Conservation (phyloP, 92 coral and sea anemone genomes). For the Meandrina meandrites region DNA sequence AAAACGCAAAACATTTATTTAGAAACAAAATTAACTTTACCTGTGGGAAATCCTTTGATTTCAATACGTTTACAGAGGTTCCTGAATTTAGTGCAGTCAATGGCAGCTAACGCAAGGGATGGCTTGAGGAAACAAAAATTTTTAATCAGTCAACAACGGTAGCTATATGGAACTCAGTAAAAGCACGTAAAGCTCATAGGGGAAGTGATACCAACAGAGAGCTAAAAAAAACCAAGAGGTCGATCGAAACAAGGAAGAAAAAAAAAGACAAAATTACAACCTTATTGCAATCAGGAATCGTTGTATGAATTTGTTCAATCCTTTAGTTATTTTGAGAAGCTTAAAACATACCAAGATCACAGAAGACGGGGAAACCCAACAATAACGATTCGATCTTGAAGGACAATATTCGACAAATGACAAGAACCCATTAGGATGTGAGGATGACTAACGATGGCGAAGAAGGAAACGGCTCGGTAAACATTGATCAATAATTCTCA, state of each 20-base stretch:
- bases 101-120: slow-evolving; percentile 77
- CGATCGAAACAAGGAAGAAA: neutral
- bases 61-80: slow-evolving; percentile 53
- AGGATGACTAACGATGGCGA: neutral
- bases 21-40: slow-evolving; percentile 34
- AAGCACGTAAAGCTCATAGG: neutral
- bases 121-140: slow-evolving; percentile 57
- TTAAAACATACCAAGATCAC: no score
- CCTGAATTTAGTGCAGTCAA: slow-evolving; percentile 73
- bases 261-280: no score
- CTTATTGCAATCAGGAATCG: no score
- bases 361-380: neutral
- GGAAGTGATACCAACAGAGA: neutral
- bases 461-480: neutral
- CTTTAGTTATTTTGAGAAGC: no score
- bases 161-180: neutral
- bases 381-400: neutral
- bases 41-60: slow-evolving; percentile 87
- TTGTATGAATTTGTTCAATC: no score
- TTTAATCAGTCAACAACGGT: neutral
- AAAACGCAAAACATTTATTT: neutral
- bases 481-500: neutral
- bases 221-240: neutral
- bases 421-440: no score
- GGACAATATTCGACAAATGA: neutral